Evolutionary conservation across 2,888 invertebrate species (phyloP).

Genomic region (Ormyrus thymus): DNA sequence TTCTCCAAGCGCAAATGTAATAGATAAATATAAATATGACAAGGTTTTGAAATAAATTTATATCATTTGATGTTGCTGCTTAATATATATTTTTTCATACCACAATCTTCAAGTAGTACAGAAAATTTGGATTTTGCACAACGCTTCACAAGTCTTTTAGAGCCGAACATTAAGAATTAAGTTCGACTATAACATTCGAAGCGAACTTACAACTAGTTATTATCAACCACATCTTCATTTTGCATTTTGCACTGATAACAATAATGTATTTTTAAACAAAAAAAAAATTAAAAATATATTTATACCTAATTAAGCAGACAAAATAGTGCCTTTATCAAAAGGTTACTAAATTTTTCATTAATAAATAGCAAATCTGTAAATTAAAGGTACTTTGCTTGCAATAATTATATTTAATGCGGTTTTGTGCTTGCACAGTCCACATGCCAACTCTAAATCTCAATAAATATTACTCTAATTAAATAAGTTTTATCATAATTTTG

Average conservation of each 20-base stretch:
- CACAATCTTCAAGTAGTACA: slow-evolving; percentile 33
- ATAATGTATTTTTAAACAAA: neutral
- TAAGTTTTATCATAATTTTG: no score
- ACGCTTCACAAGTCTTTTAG: slow-evolving; percentile 34
- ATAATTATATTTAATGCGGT: slow-evolving; percentile 12
- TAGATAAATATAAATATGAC: neutral
- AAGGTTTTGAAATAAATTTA: slow-evolving; percentile 24
- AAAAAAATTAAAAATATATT: slow-evolving; percentile 14
- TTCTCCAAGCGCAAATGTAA: no score
- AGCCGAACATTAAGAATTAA: slow-evolving; percentile 21
- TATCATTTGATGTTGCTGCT: slow-evolving; percentile 16
- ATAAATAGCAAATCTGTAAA: slow-evolving; percentile 19
- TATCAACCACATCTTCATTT: slow-evolving; percentile 56
- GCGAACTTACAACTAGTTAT: slow-evolving; percentile 56
- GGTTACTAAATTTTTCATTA: neutral
- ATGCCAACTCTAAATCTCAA: neutral
- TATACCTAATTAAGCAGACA: slow-evolving; percentile 12
- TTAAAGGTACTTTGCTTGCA: slow-evolving; percentile 22
- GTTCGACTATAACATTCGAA: slow-evolving; percentile 40
- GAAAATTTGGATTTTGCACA: slow-evolving; percentile 39
- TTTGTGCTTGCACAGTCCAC: slow-evolving; percentile 41
- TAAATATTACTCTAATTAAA: neutral
- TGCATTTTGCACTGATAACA: slow-evolving; percentile 32
- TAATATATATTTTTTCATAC: slow-evolving; percentile 49
- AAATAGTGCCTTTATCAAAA: slow-evolving; percentile 26